Conservation (phyloP, 2,888 invertebrate species). For the Tridacna gigas region DNA sequence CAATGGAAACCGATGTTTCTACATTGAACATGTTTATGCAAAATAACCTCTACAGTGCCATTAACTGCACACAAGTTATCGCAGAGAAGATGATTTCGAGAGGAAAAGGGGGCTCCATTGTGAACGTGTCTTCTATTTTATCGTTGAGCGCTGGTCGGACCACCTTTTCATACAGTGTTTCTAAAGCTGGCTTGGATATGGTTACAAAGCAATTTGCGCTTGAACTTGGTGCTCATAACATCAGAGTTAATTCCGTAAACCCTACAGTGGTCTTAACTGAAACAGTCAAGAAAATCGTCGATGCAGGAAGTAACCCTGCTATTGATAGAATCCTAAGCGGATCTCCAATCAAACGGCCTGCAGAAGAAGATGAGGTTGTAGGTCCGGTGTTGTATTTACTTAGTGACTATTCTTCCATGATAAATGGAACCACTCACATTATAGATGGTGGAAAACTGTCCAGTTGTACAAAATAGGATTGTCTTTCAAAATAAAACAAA, state of each 20-base stretch:
- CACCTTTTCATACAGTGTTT: slow-evolving; percentile 12
- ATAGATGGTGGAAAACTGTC: slow-evolving; percentile 5
- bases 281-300: slow-evolving; percentile 92
- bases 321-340: background rate
- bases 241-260: slow-evolving; percentile 95
- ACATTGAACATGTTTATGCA: background rate
- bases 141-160: background rate
- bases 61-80: slow-evolving; percentile 25
- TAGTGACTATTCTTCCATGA: background rate
- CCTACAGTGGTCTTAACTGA: slow-evolving; percentile 96
- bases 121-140: slow-evolving; percentile 17
- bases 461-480: background rate
- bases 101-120: slow-evolving; percentile 20
- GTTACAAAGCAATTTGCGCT: slow-evolving; percentile 33
- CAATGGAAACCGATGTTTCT: background rate
- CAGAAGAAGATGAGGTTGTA: background rate
- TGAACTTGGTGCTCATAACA: slow-evolving; percentile 89
- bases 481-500: too few species aligned
- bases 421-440: slow-evolving; percentile 7
- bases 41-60: slow-evolving; percentile 15
- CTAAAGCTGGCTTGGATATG: slow-evolving; percentile 34
- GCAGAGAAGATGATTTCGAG: slow-evolving; percentile 22
- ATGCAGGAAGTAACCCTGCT: slow-evolving; percentile 85
- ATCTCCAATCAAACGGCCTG: background rate
- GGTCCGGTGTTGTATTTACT: slow-evolving; percentile 9